Evolutionary conservation across 2,888 invertebrate species (phyloP), one percentile per base, ranked within the genome.

Genomic region (Caradrina kadenii): DNA sequence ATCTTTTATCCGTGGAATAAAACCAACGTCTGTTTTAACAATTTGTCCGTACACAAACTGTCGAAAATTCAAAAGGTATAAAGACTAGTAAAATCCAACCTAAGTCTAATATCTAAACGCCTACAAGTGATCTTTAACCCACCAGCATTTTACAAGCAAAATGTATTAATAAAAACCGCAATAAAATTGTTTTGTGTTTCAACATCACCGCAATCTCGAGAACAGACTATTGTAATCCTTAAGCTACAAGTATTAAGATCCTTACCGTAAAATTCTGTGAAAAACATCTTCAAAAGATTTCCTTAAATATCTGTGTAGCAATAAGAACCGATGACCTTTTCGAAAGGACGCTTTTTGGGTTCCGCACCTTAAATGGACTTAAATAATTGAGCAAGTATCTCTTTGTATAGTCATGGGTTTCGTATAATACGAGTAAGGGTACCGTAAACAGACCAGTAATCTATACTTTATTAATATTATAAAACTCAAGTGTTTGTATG

Each of bases 281-380:
- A 73, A 80, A 71, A 69, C 56, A 68, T 66, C 54, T 31, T 67
- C 54, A 73, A 82, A 82, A 77, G 63, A 35, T 69, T 82, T 70
- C 66, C 69, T 68, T 50, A 67, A 81, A 82, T 69, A 76, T 73
- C 22, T 60, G 26, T 63, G 70, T 69, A 64, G 77, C 69, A 72
- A 80, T 75, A 67, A 62, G 52, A 62, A 53, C 56, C 62, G 77
- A 63, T 74, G 82, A 78, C 72, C 82, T 81, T 74, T 69, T 50
- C 42, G 13, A 21, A 19, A 22, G 50, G 45, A 31, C 31, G 52
- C 17, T 26, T 63, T 56, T 63, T 52, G 82, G 78, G 75, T 62
- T 61, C 64, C 59, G 66, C 52, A 39, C n/a, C 1, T 10, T 45
- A 1, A 53, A 31, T 49, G 5, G 2, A 21, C 5, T 11, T 1